These are phyloP conservation scores for Plumapathes pennacea DNA, from an alignment of 92 coral and sea anemone genomes.

Conservation along the genomic window DNA sequence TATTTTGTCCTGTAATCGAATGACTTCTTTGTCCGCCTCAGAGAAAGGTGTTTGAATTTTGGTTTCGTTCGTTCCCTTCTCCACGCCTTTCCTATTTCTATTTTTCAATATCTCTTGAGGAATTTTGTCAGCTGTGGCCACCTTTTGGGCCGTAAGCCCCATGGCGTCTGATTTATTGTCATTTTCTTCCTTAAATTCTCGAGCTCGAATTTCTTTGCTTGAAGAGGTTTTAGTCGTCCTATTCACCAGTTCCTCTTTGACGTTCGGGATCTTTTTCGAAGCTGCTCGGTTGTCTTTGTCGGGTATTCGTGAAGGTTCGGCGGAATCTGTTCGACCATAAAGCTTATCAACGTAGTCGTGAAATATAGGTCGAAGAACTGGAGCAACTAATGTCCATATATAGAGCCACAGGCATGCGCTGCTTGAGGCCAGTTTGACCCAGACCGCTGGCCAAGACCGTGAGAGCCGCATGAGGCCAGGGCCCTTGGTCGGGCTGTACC, in stretches of 20 bases:
- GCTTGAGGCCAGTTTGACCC: constrained; percentile 79
- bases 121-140: neutral
- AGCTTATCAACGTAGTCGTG: constrained; percentile 25
- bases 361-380: constrained; percentile 51
- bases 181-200: constrained; percentile 3
- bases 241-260: too few species aligned
- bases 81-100: neutral
- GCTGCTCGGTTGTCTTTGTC: too few species aligned
- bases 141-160: neutral
- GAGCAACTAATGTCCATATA: constrained; percentile 73
- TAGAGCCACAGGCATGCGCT: constrained; percentile 77
- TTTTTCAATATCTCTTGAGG: neutral
- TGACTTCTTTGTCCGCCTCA: constrained; percentile 75
- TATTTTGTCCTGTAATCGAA: constrained; percentile 81
- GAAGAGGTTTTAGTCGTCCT: too few species aligned
- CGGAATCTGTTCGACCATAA: too few species aligned
- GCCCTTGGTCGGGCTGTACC: constrained; percentile 66
- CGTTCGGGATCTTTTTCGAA: neutral
- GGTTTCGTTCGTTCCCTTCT: neutral
- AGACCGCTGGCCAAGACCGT: constrained; percentile 82
- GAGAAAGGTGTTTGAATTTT: constrained; percentile 15
- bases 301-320: too few species aligned
- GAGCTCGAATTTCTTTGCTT: neutral
- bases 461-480: constrained; percentile 22
- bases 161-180: neutral